A percentile compares a stretch with the other conserved stretches of the same genome.
phyloP scores from a whole-genome alignment of 2,888 invertebrate genomes.

The Yponomeuta malinellus region DNA sequence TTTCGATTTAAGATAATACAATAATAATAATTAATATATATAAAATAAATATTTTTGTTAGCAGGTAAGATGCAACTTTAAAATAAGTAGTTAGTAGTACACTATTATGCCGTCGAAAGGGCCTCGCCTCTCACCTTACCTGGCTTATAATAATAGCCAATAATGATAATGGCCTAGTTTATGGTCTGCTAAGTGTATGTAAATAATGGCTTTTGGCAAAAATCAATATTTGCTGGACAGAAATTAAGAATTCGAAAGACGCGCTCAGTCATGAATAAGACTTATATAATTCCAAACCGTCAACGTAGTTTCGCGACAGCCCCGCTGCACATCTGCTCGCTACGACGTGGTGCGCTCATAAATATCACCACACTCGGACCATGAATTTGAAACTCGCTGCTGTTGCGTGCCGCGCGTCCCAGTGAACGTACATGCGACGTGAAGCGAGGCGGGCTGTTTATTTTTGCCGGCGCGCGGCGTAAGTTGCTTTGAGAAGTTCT shows the following conservation, averaged over 20 bases:
- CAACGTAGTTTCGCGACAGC: not conserved
- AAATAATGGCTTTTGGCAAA: no score
- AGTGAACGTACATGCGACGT: not conserved
- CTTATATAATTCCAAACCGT: not conserved
- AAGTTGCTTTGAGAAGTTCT: not conserved
- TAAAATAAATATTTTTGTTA: no score
- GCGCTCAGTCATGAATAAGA: not conserved
- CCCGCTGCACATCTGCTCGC: not conserved
- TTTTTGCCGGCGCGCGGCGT: not conserved
- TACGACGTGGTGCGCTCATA: not conserved
- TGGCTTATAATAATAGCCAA: no score
- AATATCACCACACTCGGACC: not conserved
- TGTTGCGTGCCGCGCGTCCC: not conserved
- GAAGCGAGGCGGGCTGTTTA: not conserved
- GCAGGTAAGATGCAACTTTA: no score
- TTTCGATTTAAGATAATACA: no score
- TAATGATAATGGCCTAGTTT: no score
- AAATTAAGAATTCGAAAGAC: not conserved
- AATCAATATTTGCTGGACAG: no score
- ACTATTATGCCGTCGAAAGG: no score
- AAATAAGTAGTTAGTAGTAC: no score
- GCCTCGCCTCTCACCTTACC: no score
- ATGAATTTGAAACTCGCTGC: constrained; percentile 2
- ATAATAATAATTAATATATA: no score
- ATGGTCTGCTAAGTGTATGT: no score